Base-by-base conservation (phyloP, 2,888 invertebrate species). In the Onthophagus sagittarius region DNA sequence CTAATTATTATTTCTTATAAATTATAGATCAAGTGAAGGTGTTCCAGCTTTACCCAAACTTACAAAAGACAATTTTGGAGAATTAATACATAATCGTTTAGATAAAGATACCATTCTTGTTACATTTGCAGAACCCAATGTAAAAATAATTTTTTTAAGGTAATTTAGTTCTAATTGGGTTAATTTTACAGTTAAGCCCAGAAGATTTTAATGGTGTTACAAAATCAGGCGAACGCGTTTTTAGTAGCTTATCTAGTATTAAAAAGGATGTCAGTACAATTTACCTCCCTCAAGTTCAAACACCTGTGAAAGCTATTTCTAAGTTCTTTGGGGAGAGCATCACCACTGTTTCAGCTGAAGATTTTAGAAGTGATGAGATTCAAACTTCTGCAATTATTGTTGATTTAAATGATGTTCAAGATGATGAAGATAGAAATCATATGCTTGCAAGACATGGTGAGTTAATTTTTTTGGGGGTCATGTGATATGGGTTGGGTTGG, bases 231-330 rank as follows among this genome's bases (percentile, higher is more conserved):
- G 80, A 84, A 67, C 82, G 83, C 4, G 85, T 86, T 75, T 88
- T 85, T 77, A 80, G 82, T 6, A 81, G 85, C 71, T 79, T 89
- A 73, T 83, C 84, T 62, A 80, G 83, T 62, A 80, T 86, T 1
- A 79, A 82, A 72, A 82, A 83, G 5, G 83, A 84, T 15, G 77
- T 79, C 31, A 79, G 81, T 76, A 80, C 80, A 15, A 84, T 87
- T 0, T 93, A 91, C 81, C 84, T 91, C 71, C 88, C 92, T 6
- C 87, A 88, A 15, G 93, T 93, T 0, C 87, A 89, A 65, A 87
- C 88, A 74, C 88, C 93, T 0, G 75, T 90, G 9, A 84, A 85
- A 0, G 88, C 88, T 0, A 79, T 93, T 62, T 86, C 89, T 77
- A 84, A 87, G 32, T 79, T 90, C 5, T 85, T 87, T 0, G 85